Conservation (phyloP, 2,113 vertebrate genomes). For the Gadus chalcogrammus region DNA sequence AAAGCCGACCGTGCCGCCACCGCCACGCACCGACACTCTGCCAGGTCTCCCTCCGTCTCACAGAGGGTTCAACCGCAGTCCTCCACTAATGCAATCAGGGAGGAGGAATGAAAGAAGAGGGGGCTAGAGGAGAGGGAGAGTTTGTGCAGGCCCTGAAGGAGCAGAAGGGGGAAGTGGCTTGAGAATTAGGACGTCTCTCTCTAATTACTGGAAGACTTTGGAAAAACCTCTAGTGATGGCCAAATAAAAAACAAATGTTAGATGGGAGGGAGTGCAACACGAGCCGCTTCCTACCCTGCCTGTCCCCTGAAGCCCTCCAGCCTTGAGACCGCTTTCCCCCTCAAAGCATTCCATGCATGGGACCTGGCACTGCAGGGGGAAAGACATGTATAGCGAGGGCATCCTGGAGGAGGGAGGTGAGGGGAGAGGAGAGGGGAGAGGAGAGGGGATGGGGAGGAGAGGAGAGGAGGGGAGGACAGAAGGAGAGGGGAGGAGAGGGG, state of each 20-base stretch:
- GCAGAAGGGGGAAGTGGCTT: conserved; percentile 56
- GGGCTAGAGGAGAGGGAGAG: conserved; percentile 43
- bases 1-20: no score
- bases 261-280: conserved; percentile 45
- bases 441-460: background rate
- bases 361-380: background rate
- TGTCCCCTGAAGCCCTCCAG: conserved; percentile 30
- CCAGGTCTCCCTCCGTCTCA: no score
- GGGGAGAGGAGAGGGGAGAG: no score
- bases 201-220: conserved; percentile 51
- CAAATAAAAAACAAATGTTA: conserved; percentile 71
- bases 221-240: conserved; percentile 50
- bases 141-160: conserved; percentile 35
- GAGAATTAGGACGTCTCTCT: conserved; percentile 59
- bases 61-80: conserved; percentile 44
- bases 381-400: background rate
- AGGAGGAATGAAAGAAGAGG: conserved; percentile 23
- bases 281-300: conserved; percentile 31
- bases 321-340: background rate
- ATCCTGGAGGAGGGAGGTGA: no score
- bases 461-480: background rate
- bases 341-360: background rate
- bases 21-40: no score
- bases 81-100: conserved; percentile 53
- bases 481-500: no score